A percentile compares a stretch with the other conserved stretches of the same genome.
Evolutionary conservation across 2,797 vertebrate species (phyloP).

Genomic region (Ambastaia sidthimunki): DNA sequence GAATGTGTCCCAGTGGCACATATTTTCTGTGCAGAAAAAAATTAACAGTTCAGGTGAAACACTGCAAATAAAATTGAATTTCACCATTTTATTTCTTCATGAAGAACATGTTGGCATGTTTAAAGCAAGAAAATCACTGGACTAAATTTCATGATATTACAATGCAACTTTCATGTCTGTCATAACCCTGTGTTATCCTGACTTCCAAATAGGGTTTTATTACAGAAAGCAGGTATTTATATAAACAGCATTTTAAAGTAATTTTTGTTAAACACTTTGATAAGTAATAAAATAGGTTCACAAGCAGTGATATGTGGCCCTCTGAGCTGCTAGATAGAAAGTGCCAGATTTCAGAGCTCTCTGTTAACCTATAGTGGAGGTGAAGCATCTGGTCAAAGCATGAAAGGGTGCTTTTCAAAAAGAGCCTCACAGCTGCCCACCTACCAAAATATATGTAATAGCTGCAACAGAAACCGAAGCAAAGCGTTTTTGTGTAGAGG

Average conservation of each 20-base stretch:
- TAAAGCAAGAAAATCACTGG: no score
- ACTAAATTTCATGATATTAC: no score
- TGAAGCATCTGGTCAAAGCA: slow-evolving; percentile 19
- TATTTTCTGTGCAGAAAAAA: no score
- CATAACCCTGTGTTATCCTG: no score
- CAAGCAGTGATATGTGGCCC: not conserved
- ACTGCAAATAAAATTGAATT: not conserved
- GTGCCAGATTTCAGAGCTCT: slow-evolving; percentile 71
- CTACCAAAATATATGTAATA: slow-evolving; percentile 43
- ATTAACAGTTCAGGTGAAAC: not conserved
- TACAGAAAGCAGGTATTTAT: not conserved
- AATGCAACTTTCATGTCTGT: no score
- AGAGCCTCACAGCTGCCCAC: slow-evolving; percentile 27
- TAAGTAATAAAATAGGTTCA: not conserved
- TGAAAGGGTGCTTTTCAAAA: slow-evolving; percentile 34
- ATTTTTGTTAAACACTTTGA: no score
- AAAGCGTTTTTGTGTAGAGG: no score
- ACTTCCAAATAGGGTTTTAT: not conserved
- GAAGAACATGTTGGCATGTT: not conserved
- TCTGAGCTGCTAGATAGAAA: slow-evolving; percentile 27
- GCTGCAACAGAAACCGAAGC: not conserved
- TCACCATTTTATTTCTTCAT: not conserved
- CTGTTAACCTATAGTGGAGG: slow-evolving; percentile 48
- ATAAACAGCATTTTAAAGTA: not conserved
- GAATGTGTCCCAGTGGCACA: no score